Evolutionary conservation across 2,797 vertebrate genomes (phyloP).

Genomic region (Dromococcyx pavoninus): DNA sequence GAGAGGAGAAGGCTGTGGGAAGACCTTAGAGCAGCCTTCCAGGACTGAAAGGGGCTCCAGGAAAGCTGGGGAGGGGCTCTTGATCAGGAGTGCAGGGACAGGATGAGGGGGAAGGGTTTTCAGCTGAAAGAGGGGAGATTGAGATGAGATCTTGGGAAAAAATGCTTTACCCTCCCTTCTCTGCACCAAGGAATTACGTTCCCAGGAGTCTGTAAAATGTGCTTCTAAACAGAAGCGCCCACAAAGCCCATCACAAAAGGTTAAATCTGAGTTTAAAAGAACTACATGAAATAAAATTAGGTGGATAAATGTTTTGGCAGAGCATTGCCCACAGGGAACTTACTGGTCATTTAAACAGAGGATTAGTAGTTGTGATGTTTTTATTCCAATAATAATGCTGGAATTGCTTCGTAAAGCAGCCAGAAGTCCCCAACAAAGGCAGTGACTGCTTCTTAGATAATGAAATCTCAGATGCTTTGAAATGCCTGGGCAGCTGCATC

Average conservation of each 20-base stretch:
- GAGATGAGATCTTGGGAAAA: too few relatives aligned
- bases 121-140: too few relatives aligned
- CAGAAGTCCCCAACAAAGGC: conserved; percentile 13
- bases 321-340: conserved; percentile 24
- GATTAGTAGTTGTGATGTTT: conserved; percentile 37
- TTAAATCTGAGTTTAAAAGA: conserved; percentile 12
- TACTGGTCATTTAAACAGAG: conserved; percentile 22
- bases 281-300: not conserved
- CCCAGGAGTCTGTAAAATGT: not conserved
- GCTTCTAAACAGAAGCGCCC: not conserved
- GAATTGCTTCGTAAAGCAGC: conserved; percentile 19
- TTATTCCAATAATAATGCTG: conserved; percentile 9
- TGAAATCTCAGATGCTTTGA: not conserved
- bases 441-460: not conserved
- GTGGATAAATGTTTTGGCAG: conserved; percentile 46
- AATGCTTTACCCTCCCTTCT: not conserved
- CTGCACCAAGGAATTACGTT: not conserved
- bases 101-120: too few relatives aligned
- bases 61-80: too few relatives aligned
- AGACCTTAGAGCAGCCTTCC: too few relatives aligned
- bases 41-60: too few relatives aligned
- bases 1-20: too few relatives aligned
- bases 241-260: not conserved
- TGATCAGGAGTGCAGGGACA: too few relatives aligned
- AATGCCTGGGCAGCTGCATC: conserved; percentile 26